Evolutionary conservation across 2,888 invertebrate species (phyloP), one percentile per base, ranked within the genome.

Genomic region (Ecliptopera silaceata): DNA sequence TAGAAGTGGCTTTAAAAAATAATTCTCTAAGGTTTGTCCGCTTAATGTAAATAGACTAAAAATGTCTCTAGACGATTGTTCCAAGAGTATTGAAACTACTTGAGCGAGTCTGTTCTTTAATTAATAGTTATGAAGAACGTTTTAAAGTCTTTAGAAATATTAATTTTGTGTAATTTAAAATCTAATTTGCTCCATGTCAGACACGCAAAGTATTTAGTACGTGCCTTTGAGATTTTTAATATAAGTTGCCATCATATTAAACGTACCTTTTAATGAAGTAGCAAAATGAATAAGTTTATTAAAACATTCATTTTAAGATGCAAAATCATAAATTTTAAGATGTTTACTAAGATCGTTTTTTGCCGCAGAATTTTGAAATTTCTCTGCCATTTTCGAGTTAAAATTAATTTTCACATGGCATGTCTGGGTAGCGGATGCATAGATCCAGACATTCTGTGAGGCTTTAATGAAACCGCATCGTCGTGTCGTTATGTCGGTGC

Each of bases 391-490:
- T 46, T 58, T 54, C 46, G n/a, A 48, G 41, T 53, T 54, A 50
- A 54, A 59, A 54, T 59, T 59, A 54, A 50, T 46, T 58, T 44
- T 34, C 54, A 29, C 49, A 48, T 36, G 34, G 15, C 41, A 39
- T 31, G 59, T 46, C 46, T 50, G 43, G 32, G 46, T 49, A 58
- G 69, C 70, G 68, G 72, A 65, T 70, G 66, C 66, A 70, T 72
- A 71, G 69, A 63, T 72, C 78, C 75, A 79, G 79, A 79, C 77
- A 74, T 74, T 76, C 75, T 70, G 72, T 75, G 74, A 56, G 75
- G 76, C 71, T 77, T 74, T 82, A 81, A 79, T 81, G 77, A 79
- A 80, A 82, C 80, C 77, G 63, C 77, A 71, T 66, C 70, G 78
- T 74, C 70, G 65, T 75, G 72, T 72, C 70, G 66, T 75, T 76